Base-by-base conservation (phyloP, 2,797 vertebrate genomes). In the Sebastiscus tertius region DNA sequence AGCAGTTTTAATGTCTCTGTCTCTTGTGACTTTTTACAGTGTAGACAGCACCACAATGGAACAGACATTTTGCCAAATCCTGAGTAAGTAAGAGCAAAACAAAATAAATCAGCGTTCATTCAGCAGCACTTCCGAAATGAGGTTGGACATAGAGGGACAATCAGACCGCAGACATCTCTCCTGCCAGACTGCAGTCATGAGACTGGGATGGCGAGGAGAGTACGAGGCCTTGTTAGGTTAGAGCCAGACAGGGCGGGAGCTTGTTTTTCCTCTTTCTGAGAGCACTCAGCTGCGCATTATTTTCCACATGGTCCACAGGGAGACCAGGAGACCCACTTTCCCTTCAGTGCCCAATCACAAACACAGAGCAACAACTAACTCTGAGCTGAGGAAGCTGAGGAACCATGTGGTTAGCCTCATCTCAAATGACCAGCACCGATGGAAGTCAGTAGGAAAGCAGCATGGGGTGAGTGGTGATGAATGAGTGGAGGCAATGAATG, bases 271-370 rank as follows among this genome's bases (percentile, higher is more conserved):
- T 6, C 54, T 69, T 71, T 71, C 46, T 81, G 72, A 75, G 83
- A 69, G 85, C 79, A 60, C 71, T 85, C 85, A 74, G 83, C 73
- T 84, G 79, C 62, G 49, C 72, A 77, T 88, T 84, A 87, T 81
- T 80, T 69, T 79, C 78, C 70, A 59, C 84, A 56, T 31, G 60
- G 83, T 85, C 87, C 77, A 73, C 76, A 64, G 81, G 81, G 86
- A 88, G 80, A 77, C 24, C 67, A 16, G 12, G 69, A 87, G 86
- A 85, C 83, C 86, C 82, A 83, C 73, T 86, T 89, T 79, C 70
- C 66, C 76, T 77, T 83, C 77, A 72, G 69, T 62, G 58, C 67
- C 83, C 83, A 85, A 76, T 83, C 75, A 88, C 68, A 88, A 73
- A 78, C 71, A 77, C 39, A 58, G 24, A 84, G 33, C 24, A 4